Percentiles rank a stretch among this genome's conserved stretches.
Evolutionary conservation across 2,113 vertebrate genomes (phyloP).

Genomic region (Orthochromis malagaraziensis): DNA sequence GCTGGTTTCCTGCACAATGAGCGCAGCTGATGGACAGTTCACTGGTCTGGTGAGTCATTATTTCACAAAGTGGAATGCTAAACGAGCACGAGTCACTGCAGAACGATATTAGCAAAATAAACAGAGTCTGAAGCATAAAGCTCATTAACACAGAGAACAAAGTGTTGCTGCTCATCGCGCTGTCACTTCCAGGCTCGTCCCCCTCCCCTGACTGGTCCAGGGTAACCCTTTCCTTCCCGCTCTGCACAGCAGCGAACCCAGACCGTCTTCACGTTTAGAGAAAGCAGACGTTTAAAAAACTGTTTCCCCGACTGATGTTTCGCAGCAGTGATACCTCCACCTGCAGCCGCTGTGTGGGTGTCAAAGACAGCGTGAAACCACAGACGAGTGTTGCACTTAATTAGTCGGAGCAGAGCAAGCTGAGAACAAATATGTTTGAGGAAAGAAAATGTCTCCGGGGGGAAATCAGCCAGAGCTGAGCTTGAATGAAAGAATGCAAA

Average conservation of each 20-base stretch:
- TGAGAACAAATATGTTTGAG: not conserved
- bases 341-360: not conserved
- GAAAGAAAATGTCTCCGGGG: not conserved
- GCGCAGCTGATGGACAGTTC: not conserved
- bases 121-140: not conserved
- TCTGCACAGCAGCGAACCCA: not conserved
- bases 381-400: not conserved
- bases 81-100: not conserved
- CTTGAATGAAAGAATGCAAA: not conserved
- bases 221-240: not conserved
- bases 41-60: not conserved
- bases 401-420: not conserved
- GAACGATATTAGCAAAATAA: not conserved
- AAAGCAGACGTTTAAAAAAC: not conserved
- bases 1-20: not conserved
- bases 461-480: not conserved
- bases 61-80: not conserved
- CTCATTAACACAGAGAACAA: not conserved
- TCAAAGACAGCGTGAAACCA: not conserved
- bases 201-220: not conserved
- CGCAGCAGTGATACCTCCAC: not conserved
- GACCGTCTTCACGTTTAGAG: fast-evolving
- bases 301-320: not conserved
- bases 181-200: not conserved
- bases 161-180: not conserved